These are phyloP conservation scores for Polietes domitor DNA, from an alignment of 2,888 invertebrate species.

Conservation along the genomic window DNA sequence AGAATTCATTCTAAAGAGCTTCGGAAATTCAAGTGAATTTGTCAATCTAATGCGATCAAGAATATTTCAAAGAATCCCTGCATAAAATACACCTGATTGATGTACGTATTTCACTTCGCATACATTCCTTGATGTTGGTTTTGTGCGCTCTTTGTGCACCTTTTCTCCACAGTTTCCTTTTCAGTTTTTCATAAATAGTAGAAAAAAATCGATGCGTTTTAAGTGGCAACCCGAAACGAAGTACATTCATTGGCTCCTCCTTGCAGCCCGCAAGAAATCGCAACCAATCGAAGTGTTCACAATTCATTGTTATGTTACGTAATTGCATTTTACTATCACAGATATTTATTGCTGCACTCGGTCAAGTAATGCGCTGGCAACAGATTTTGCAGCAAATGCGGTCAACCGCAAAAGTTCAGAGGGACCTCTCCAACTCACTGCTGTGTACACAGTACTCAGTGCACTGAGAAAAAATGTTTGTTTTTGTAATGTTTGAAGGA, in stretches of 20 bases:
- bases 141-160: not conserved
- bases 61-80: too few relatives aligned
- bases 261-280: conserved; percentile 62
- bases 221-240: conserved; percentile 34
- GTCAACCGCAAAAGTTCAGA: conserved; percentile 78
- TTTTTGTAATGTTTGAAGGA: too few relatives aligned
- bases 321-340: conserved; percentile 80
- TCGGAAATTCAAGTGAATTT: too few relatives aligned
- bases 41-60: too few relatives aligned
- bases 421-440: conserved; percentile 41
- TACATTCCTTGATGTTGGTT: conserved; percentile 10
- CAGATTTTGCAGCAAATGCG: conserved; percentile 78
- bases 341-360: conserved; percentile 79
- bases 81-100: too few relatives aligned
- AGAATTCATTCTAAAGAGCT: too few relatives aligned
- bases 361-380: conserved; percentile 76
- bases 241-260: conserved; percentile 28
- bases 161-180: conserved; percentile 22
- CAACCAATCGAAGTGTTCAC: conserved; percentile 64
- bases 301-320: conserved; percentile 79
- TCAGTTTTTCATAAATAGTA: conserved; percentile 42
- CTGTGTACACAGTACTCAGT: conserved; percentile 3
- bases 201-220: conserved; percentile 25
- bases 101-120: not conserved
- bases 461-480: too few relatives aligned